Percentiles rank a stretch among this genome's conserved stretches.
Conservation (phyloP, 1,140 invertebrate species). For the Leptoteleia sp. region DNA sequence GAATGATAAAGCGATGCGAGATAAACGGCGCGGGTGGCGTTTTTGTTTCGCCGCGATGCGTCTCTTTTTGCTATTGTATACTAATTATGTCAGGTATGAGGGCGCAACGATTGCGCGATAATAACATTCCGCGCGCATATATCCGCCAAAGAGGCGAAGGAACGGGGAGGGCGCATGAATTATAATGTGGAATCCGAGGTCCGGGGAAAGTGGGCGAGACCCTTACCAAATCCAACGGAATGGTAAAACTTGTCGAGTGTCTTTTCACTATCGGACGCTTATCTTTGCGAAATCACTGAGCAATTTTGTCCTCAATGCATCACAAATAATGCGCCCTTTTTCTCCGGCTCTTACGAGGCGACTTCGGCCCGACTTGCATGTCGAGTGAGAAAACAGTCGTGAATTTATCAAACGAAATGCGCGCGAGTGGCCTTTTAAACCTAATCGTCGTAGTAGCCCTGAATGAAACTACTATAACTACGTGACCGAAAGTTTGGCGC, state of each 20-base stretch:
- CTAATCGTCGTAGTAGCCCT: slow-evolving; percentile 34
- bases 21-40: background rate
- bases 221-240: slow-evolving; percentile 20
- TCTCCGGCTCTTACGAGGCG: slow-evolving; percentile 13
- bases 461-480: slow-evolving; percentile 20
- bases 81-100: slow-evolving; percentile 15
- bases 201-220: slow-evolving; percentile 1
- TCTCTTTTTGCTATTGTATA: slow-evolving; percentile 6
- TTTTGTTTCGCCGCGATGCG: slow-evolving; percentile 2
- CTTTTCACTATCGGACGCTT: slow-evolving; percentile 43
- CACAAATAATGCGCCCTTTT: slow-evolving; percentile 42
- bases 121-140: slow-evolving; percentile 18
- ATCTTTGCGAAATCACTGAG: slow-evolving; percentile 50
- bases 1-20: slow-evolving; percentile 9
- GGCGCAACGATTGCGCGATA: slow-evolving; percentile 1
- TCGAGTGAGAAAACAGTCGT: slow-evolving; percentile 29
- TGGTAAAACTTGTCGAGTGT: slow-evolving; percentile 45
- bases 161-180: background rate
- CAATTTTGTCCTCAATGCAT: slow-evolving; percentile 40
- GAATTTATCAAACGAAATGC: slow-evolving; percentile 40
- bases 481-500: slow-evolving; percentile 32
- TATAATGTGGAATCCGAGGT: slow-evolving; percentile 1
- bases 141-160: slow-evolving; percentile 5
- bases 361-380: slow-evolving; percentile 22
- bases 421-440: slow-evolving; percentile 28